Conservation (phyloP, 2,113 vertebrate species). For the Tringa solitaria region DNA sequence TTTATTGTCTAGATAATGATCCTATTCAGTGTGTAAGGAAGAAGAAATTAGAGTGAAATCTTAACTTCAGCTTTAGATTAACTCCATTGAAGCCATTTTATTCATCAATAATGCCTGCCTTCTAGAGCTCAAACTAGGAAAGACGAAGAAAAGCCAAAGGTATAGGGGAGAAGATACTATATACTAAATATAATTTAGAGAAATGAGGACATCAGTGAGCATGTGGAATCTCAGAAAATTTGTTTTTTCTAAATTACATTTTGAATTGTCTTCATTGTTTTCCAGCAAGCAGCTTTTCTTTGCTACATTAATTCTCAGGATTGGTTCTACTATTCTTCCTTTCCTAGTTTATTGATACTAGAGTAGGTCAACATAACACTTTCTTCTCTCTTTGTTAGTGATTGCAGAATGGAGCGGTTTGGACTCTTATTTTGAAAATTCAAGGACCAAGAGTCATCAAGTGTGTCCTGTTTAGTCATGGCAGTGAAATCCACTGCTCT, state of each 20-base stretch:
- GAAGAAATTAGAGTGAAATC: neutral
- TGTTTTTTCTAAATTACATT: neutral
- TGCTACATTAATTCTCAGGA: neutral
- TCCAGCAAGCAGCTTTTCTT: neutral
- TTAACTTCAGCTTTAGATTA: neutral
- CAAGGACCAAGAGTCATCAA: neutral
- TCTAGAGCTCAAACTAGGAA: neutral
- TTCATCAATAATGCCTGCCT: neutral
- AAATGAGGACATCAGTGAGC: neutral
- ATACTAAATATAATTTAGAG: neutral
- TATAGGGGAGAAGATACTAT: too few species aligned
- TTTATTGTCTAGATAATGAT: neutral
- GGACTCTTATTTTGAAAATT: neutral
- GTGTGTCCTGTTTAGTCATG: neutral
- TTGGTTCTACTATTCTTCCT: neutral
- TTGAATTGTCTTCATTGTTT: neutral
- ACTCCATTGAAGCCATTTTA: neutral
- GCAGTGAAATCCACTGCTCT: neutral
- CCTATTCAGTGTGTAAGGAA: neutral
- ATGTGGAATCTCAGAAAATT: neutral
- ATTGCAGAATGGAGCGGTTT: neutral
- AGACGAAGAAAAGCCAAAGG: neutral
- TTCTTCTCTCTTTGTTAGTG: neutral
- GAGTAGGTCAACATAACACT: neutral
- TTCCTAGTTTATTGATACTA: neutral